Evolutionary conservation across 1,140 invertebrate genomes (phyloP), one percentile per base, ranked within the genome.

Genomic region (Procambarus clarkii): DNA sequence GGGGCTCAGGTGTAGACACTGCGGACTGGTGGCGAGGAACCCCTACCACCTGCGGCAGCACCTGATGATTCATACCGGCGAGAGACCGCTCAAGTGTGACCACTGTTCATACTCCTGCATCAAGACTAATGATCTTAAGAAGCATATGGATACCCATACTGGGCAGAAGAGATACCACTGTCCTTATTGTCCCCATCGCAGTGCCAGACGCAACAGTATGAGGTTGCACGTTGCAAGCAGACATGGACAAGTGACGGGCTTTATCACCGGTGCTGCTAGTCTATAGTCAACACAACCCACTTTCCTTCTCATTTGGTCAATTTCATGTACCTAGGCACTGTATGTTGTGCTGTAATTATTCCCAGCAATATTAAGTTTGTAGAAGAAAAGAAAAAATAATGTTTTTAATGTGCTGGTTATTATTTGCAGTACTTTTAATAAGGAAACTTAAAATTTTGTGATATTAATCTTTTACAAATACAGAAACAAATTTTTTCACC

Each of bases 21-120:
- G 89, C 82, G 89, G 89, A 46, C 89, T 85, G 83, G 54, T 85
- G 82, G 81, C 82, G 54, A 84, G 82, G 58, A 91, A 85, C 81
- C 89, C 77, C 89, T 91, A 81, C 78, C 77, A 90, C 88, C 84
- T 92, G 15, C 88, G 89, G 18, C 83, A 91, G 84, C 92, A 92
- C 79, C 69, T 91, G 76, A 92, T 92, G 92, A 92, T 91, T 58
- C 92, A 92, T 69, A 86, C 92, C 48, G 92, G 92, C 48, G 92
- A 92, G 84, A 91, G 89, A 60, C 92, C 92, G 11, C 80, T 91
- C 84, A 91, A 90, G 80, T 92, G 92, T 79, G 76, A 74, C 60
- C 60, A 76, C 50, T 92, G 92, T 91, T 88, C 92, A 8, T 92
- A 92, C 88, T 87, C 89, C 76, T 91, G 89, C 82, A 91, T 91